Conservation (phyloP, 2,888 invertebrate genomes). For the Caenorhabditis sp. region DNA sequence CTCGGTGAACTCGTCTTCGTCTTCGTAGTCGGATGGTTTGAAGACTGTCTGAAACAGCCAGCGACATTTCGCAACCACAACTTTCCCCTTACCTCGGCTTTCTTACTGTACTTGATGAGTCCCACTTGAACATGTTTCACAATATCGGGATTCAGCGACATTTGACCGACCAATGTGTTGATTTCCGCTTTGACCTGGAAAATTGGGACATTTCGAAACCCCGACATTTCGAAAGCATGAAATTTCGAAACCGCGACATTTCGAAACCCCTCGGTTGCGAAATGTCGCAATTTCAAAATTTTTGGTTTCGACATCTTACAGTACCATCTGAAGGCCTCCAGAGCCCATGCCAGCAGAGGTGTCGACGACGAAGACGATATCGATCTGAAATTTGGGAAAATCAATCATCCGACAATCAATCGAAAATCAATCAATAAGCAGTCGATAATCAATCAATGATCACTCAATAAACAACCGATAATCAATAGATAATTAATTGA, state of each 20-base stretch:
- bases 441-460: too few relatives aligned
- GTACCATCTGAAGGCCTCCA: constrained; percentile 51
- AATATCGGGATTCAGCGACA: constrained; percentile 45
- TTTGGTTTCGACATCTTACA: not conserved
- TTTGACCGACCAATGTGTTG: constrained; percentile 55
- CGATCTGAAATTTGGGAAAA: constrained; percentile 56
- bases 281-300: too few relatives aligned
- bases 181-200: constrained; percentile 51
- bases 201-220: not conserved
- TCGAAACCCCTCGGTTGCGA: too few relatives aligned
- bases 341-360: constrained; percentile 51
- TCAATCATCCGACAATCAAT: too few relatives aligned
- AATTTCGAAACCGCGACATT: too few relatives aligned
- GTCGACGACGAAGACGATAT: constrained; percentile 59
- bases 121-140: constrained; percentile 60
- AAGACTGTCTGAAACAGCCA: constrained; percentile 43
- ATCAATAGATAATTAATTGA: too few relatives aligned
- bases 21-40: constrained; percentile 48
- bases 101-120: constrained; percentile 56
- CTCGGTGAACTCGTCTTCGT: constrained; percentile 59
- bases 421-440: too few relatives aligned
- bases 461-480: too few relatives aligned
- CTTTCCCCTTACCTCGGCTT: constrained; percentile 29
- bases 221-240: too few relatives aligned
- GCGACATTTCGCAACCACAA: too few relatives aligned